Percentiles rank a stretch among this genome's conserved stretches.
phyloP scores from a whole-genome alignment of 2,888 invertebrate genomes.

The Salticus scenicus region DNA sequence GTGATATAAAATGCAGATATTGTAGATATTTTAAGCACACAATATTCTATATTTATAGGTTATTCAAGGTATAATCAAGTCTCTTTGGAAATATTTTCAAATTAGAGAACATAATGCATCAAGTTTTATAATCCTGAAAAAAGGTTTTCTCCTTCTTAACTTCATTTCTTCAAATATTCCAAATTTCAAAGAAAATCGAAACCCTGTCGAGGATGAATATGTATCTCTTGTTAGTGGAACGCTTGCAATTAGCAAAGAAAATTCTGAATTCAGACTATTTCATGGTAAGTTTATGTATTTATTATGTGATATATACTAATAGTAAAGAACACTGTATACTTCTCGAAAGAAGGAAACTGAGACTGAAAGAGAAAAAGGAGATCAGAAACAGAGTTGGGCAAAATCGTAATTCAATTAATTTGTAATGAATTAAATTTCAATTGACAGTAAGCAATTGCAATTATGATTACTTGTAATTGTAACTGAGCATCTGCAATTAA shows the following conservation, averaged over 20 bases:
- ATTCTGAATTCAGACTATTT: slow-evolving; percentile 34
- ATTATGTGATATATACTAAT: too few relatives aligned
- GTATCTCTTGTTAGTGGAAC: slow-evolving; percentile 36
- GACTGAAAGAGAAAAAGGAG: too few relatives aligned
- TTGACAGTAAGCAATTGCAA: too few relatives aligned
- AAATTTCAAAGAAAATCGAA: slow-evolving; percentile 53
- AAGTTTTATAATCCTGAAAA: slow-evolving; percentile 23
- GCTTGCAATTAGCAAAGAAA: slow-evolving; percentile 41
- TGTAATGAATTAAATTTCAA: too few relatives aligned
- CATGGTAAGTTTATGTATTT: slow-evolving; percentile 37
- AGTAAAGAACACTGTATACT: too few relatives aligned
- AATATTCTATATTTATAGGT: slow-evolving; percentile 22
- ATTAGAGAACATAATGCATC: not conserved
- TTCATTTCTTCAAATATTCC: slow-evolving; percentile 30
- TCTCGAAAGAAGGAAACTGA: too few relatives aligned
- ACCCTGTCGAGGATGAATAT: slow-evolving; percentile 37
- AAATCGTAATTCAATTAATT: too few relatives aligned
- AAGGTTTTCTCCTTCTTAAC: slow-evolving; percentile 41
- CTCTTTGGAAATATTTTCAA: slow-evolving; percentile 32
- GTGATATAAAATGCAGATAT: too few relatives aligned
- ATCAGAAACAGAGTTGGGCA: too few relatives aligned
- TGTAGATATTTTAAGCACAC: too few relatives aligned
- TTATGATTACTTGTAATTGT: too few relatives aligned
- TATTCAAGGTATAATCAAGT: slow-evolving; percentile 30
- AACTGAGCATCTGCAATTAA: too few relatives aligned